These are phyloP conservation scores for Ciconia nigra DNA, from an alignment of 2,797 vertebrate species.

Conservation along the genomic window DNA sequence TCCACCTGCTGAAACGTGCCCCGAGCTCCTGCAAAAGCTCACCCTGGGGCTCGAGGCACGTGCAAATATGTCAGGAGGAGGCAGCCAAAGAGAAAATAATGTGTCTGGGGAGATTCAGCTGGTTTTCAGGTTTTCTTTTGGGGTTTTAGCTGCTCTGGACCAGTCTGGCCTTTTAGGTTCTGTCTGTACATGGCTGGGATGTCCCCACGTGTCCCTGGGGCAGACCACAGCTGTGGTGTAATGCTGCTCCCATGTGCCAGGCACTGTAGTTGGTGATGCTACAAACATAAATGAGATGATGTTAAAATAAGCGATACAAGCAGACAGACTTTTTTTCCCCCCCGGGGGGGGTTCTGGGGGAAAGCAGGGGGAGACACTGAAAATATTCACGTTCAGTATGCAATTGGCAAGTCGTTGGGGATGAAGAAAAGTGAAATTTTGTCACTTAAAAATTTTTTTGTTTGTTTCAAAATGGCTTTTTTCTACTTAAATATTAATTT, in stretches of 20 bases:
- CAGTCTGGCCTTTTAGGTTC: neutral
- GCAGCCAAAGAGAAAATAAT: neutral
- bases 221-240: neutral
- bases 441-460: neutral
- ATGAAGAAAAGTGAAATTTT: neutral
- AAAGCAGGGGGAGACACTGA: neutral
- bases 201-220: neutral
- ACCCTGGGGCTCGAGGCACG: rapidly evolving
- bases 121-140: neutral
- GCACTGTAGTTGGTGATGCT: neutral
- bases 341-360: neutral
- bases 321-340: neutral
- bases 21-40: rapidly evolving
- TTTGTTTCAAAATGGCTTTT: neutral
- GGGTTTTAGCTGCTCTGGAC: neutral
- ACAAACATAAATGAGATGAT: neutral
- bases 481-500: neutral
- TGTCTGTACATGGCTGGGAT: neutral
- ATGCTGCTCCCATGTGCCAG: neutral
- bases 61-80: neutral
- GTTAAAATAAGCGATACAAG: neutral
- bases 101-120: neutral
- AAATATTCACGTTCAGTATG: neutral
- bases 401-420: neutral
- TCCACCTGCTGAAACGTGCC: neutral